Evolutionary conservation across 2,797 vertebrate species (phyloP).

Genomic region (Anisognathus igniventris): DNA sequence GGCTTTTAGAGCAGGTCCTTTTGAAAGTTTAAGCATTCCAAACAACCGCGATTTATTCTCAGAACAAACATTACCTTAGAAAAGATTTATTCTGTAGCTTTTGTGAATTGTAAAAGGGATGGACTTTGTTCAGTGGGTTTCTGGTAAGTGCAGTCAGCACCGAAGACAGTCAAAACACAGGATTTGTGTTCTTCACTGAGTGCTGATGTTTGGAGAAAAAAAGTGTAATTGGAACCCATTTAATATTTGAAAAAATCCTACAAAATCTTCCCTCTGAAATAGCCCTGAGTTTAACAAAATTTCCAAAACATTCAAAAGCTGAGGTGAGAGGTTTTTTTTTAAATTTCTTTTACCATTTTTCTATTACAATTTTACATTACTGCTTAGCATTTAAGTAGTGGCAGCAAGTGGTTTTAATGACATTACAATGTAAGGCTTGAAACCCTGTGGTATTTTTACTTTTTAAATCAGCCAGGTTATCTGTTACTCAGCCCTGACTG

Average conservation of each 20-base stretch:
- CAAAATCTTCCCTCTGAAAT: background rate
- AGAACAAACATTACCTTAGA: slow-evolving; percentile 61
- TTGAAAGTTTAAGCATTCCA: slow-evolving; percentile 70
- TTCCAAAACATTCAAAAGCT: background rate
- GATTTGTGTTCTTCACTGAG: background rate
- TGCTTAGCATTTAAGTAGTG: background rate
- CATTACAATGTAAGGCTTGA: background rate
- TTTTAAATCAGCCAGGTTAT: background rate
- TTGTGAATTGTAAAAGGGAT: background rate
- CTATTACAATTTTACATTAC: background rate
- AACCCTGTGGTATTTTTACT: background rate
- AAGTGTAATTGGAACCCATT: background rate
- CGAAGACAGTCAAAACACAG: background rate
- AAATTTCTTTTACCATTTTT: background rate
- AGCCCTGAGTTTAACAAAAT: background rate
- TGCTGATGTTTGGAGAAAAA: background rate
- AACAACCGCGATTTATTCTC: slow-evolving; percentile 61
- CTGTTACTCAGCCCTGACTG: background rate
- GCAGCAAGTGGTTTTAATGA: background rate
- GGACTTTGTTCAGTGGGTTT: background rate
- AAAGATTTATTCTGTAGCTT: slow-evolving; percentile 35
- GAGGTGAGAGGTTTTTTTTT: background rate
- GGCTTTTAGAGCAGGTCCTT: slow-evolving; percentile 69
- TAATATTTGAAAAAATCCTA: background rate
- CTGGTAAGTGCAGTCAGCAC: background rate